Percentiles rank a stretch among this genome's conserved stretches.
phyloP scores from a whole-genome alignment of 1,140 invertebrate species.

The Pollicipes pollicipes region DNA sequence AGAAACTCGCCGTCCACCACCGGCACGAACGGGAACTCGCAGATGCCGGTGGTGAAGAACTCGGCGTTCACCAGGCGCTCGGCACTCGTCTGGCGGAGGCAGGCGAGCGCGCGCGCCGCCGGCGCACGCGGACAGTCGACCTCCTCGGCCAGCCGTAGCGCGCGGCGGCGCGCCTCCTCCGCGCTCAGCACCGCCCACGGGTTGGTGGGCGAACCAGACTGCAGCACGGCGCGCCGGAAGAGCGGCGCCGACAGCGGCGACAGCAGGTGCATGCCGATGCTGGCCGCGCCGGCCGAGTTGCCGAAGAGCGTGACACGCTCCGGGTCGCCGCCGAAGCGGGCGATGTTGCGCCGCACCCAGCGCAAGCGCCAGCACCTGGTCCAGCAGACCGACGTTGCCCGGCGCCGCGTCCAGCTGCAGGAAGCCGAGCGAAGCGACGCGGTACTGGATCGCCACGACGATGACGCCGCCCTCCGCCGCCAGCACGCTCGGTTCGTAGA shows the following conservation, averaged over 20 bases:
- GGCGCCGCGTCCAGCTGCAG: conserved; percentile 24
- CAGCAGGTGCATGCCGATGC: conserved; percentile 60
- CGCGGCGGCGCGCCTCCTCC: conserved; percentile 53
- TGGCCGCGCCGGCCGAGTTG: conserved; percentile 72
- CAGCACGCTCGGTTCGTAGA: conserved; percentile 73
- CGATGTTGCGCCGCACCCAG: conserved; percentile 81
- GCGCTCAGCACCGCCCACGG: conserved; percentile 81
- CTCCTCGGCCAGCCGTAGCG: conserved; percentile 62
- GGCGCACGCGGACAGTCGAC: conserved; percentile 59
- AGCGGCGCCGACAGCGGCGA: conserved; percentile 55
- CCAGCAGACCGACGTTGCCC: conserved; percentile 44
- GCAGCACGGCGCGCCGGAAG: conserved; percentile 60
- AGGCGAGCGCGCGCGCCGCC: conserved; percentile 46
- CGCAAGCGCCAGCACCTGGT: conserved; percentile 76
- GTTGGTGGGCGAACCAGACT: conserved; percentile 45
- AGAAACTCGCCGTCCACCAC: conserved; percentile 79
- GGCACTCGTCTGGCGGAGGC: conserved; percentile 52
- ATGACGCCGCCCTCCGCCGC: conserved; percentile 63
- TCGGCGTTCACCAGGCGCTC: conserved; percentile 57
- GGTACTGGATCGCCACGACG: conserved; percentile 71
- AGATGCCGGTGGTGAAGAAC: conserved; percentile 35
- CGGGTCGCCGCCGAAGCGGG: no score
- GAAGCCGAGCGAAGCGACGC: conserved; percentile 59
- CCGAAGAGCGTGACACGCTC: conserved; percentile 93
- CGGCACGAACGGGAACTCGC: no score